Evolutionary conservation across 2,797 vertebrate genomes (phyloP).

Genomic region (Fratercula arctica): DNA sequence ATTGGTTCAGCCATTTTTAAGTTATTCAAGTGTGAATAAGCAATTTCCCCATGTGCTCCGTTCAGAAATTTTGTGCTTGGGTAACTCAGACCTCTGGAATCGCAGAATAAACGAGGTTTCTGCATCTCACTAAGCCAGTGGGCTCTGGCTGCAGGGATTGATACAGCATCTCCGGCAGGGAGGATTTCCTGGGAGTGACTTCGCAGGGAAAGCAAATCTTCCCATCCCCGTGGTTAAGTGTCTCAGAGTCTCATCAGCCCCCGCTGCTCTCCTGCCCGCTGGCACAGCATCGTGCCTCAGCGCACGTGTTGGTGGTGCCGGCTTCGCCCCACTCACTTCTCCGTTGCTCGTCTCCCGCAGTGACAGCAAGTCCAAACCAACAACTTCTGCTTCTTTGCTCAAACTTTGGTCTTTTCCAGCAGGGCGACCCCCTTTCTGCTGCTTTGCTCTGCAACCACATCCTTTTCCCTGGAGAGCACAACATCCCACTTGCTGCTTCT

Average conservation of each 20-base stretch:
- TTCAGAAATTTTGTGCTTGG: constrained; percentile 64
- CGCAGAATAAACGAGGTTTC: background rate
- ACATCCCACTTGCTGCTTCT: background rate
- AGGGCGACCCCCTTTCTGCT: background rate
- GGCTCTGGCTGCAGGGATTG: background rate
- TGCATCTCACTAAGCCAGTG: background rate
- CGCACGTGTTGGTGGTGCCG: rapidly evolving
- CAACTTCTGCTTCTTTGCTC: background rate
- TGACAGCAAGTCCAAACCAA: background rate
- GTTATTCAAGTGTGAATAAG: constrained; percentile 71
- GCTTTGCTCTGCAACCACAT: background rate
- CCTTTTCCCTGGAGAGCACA: background rate
- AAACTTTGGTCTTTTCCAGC: background rate
- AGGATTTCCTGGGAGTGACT: background rate
- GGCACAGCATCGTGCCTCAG: rapidly evolving
- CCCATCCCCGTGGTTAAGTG: background rate
- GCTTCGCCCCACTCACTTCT: rapidly evolving
- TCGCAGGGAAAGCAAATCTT: background rate
- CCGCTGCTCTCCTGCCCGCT: background rate
- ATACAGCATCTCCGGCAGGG: background rate
- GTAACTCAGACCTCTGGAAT: constrained; percentile 51
- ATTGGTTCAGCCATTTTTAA: constrained; percentile 65
- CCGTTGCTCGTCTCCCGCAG: background rate
- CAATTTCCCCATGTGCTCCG: constrained; percentile 54
- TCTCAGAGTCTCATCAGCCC: background rate